phyloP scores from a whole-genome alignment of 2,797 vertebrate genomes.

The Eulemur coronatus region DNA sequence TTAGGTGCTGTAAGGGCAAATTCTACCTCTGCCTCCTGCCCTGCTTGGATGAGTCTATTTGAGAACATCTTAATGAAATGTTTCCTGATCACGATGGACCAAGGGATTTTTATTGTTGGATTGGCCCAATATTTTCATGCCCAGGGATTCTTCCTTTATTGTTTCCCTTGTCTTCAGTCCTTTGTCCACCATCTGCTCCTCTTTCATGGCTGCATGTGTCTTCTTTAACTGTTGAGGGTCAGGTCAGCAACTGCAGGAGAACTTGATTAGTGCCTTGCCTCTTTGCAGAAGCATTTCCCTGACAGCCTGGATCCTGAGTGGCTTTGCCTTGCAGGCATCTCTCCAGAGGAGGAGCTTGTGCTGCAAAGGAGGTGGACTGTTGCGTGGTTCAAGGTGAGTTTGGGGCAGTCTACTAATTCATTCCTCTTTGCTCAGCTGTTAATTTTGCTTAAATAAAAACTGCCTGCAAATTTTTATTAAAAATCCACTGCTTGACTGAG shows the following conservation, averaged over 20 bases:
- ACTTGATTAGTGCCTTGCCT: neutral
- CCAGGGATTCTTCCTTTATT: neutral
- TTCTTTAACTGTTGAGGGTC: neutral
- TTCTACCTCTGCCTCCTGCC: neutral
- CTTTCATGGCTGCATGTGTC: neutral
- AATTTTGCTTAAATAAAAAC: conserved; percentile 70
- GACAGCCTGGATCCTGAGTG: neutral
- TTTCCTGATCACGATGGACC: neutral
- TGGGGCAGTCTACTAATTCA: conserved; percentile 47
- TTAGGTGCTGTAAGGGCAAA: neutral
- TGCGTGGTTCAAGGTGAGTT: conserved; percentile 63
- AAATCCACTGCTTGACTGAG: conserved; percentile 64
- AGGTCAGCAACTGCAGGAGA: conserved; percentile 50
- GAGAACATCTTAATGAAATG: neutral
- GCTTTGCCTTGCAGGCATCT: neutral
- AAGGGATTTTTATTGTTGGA: neutral
- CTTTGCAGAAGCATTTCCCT: conserved; percentile 6
- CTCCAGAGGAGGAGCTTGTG: neutral
- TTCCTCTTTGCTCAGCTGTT: conserved; percentile 64
- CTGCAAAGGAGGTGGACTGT: neutral
- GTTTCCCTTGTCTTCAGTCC: neutral
- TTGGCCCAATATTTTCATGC: neutral
- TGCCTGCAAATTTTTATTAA: conserved; percentile 71
- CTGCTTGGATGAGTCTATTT: neutral
- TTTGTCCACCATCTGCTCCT: neutral